Percentiles rank a stretch among this genome's conserved stretches.
Conservation (phyloP, 2,797 vertebrate genomes). For the Enteromius trimaculatus region DNA sequence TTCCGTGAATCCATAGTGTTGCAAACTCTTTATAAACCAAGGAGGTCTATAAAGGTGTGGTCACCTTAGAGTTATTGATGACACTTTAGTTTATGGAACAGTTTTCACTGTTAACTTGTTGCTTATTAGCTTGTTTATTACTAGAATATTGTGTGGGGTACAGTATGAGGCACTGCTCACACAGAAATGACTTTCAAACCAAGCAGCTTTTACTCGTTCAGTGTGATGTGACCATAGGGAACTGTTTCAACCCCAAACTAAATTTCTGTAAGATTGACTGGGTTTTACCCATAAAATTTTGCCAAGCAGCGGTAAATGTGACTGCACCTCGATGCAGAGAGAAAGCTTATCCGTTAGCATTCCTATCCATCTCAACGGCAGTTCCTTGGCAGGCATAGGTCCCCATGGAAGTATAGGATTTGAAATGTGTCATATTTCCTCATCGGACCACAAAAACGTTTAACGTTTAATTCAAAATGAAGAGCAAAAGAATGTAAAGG, state of each 20-base stretch:
- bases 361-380: conserved; percentile 8
- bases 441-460: not conserved
- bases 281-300: not conserved
- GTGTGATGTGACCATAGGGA: not conserved
- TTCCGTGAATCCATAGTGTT: conserved; percentile 1
- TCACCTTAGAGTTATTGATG: not conserved
- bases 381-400: conserved; percentile 2
- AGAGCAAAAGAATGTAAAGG: not conserved
- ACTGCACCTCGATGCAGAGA: not conserved
- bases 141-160: too few species aligned
- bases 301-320: not conserved
- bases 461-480: not conserved
- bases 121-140: not conserved
- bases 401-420: conserved; percentile 13
- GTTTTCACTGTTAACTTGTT: not conserved
- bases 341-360: not conserved
- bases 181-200: not conserved
- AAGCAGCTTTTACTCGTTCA: not conserved
- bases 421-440: conserved; percentile 10
- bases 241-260: not conserved
- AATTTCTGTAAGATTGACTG: not conserved
- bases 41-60: not conserved
- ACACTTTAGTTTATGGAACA: not conserved
- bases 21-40: not conserved
- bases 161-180: not conserved